A percentile compares a stretch with the other conserved stretches of the same genome.
These are phyloP conservation scores for Omphaloscelis lunosa DNA, from an alignment of 2,888 invertebrate species.

Conservation along the genomic window DNA sequence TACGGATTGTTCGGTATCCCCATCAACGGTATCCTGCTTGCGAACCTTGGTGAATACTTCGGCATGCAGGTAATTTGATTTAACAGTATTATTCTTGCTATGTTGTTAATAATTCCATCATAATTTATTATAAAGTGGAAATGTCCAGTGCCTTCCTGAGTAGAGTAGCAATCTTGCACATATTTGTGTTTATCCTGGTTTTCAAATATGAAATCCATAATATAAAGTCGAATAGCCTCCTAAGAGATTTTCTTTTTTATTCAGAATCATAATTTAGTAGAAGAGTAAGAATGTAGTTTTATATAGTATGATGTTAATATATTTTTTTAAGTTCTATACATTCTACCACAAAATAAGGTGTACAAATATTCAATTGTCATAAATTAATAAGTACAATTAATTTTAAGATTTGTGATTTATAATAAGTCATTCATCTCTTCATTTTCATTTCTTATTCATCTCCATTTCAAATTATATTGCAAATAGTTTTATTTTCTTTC, in stretches of 20 bases:
- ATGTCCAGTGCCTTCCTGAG: background rate
- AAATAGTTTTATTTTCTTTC: background rate
- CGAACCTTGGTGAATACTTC: constrained; percentile 96
- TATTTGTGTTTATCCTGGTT: background rate
- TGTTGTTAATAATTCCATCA: background rate
- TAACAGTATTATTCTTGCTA: background rate
- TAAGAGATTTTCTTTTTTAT: background rate
- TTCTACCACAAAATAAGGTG: no score
- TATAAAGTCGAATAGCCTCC: no score
- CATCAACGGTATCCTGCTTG: constrained; percentile 94
- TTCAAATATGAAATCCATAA: background rate
- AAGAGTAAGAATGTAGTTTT: no score
- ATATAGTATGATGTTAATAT: no score
- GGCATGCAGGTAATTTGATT: constrained; percentile 92
- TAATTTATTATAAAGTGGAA: background rate
- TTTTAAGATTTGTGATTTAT: no score
- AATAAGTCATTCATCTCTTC: background rate
- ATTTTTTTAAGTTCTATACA: no score
- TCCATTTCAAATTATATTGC: background rate
- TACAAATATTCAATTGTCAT: no score
- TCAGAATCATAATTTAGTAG: no score
- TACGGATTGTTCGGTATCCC: constrained; percentile 97
- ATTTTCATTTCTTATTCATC: background rate
- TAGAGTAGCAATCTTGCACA: background rate
- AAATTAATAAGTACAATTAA: no score